Evolutionary conservation across 2,888 invertebrate genomes (phyloP).

Genomic region (Heliconius erato): DNA sequence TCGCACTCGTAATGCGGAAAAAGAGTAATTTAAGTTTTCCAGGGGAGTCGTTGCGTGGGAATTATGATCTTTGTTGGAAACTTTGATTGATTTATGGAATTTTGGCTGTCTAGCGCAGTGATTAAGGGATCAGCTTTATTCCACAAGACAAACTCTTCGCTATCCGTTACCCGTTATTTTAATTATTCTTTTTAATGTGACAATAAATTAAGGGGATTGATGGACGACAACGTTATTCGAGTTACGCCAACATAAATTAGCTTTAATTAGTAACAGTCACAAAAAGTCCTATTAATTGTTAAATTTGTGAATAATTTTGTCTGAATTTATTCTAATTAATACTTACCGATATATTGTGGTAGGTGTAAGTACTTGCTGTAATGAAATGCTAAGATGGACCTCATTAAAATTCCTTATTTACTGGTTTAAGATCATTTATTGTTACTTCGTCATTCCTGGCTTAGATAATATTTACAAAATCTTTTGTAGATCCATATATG

Average conservation of each 20-base stretch:
- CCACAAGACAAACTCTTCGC: conserved; percentile 31
- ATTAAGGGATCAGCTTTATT: conserved; percentile 61
- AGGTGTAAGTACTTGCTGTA: neutral
- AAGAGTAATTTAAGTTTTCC: conserved; percentile 85
- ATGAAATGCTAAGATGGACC: neutral
- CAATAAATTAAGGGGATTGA: conserved; percentile 17
- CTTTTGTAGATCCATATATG: no score
- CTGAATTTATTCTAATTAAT: conserved; percentile 1
- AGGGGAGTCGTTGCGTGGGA: conserved; percentile 79
- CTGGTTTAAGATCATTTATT: neutral
- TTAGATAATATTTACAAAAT: neutral
- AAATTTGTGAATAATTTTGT: conserved; percentile 1
- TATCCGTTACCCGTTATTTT: conserved; percentile 33
- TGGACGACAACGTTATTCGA: neutral
- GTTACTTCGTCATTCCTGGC: neutral
- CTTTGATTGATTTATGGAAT: conserved; percentile 84
- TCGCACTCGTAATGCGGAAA: conserved; percentile 85
- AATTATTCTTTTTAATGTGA: conserved; percentile 37
- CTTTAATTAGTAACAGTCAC: conserved; percentile 1
- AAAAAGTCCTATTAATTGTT: conserved; percentile 3
- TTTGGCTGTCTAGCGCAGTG: conserved; percentile 63
- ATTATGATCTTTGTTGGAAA: conserved; percentile 84
- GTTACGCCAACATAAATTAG: conserved; percentile 19
- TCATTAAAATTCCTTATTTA: neutral
- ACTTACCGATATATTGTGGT: neutral